Evolutionary conservation across 2,113 vertebrate species (phyloP).

Genomic region (Otis tarda): DNA sequence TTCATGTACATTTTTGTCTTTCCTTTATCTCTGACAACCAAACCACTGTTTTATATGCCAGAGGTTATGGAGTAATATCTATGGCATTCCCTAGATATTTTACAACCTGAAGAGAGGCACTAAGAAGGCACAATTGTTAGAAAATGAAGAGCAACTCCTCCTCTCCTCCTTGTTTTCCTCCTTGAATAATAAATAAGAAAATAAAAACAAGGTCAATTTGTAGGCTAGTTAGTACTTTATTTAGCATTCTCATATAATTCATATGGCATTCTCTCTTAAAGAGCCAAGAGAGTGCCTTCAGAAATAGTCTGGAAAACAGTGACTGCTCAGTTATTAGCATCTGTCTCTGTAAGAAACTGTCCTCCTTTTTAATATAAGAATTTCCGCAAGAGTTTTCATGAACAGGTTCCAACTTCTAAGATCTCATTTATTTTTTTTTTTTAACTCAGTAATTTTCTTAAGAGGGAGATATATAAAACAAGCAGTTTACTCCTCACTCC

Average conservation of each 20-base stretch:
- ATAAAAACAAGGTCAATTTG: not conserved
- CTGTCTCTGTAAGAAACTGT: not conserved
- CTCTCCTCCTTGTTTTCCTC: not conserved
- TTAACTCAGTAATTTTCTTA: not conserved
- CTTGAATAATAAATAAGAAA: not conserved
- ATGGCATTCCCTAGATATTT: not conserved
- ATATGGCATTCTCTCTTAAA: not conserved
- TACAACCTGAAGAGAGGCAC: not conserved
- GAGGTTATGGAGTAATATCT: not conserved
- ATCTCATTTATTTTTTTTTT: not conserved
- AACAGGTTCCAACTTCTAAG: not conserved
- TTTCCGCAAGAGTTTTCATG: not conserved
- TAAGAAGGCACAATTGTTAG: not conserved
- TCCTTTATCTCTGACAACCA: not conserved
- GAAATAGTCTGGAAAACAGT: not conserved
- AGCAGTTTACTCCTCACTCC: not conserved
- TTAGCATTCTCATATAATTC: not conserved
- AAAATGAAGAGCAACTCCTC: not conserved
- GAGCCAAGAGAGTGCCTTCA: not conserved
- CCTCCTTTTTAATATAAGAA: not conserved
- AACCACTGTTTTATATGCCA: not conserved
- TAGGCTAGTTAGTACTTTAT: not conserved
- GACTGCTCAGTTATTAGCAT: not conserved
- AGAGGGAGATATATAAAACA: not conserved
- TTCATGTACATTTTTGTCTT: not conserved